A percentile compares a stretch with the other conserved stretches of the same genome.
phyloP scores from a whole-genome alignment of 2,888 invertebrate species.

The Acleris emargana region DNA sequence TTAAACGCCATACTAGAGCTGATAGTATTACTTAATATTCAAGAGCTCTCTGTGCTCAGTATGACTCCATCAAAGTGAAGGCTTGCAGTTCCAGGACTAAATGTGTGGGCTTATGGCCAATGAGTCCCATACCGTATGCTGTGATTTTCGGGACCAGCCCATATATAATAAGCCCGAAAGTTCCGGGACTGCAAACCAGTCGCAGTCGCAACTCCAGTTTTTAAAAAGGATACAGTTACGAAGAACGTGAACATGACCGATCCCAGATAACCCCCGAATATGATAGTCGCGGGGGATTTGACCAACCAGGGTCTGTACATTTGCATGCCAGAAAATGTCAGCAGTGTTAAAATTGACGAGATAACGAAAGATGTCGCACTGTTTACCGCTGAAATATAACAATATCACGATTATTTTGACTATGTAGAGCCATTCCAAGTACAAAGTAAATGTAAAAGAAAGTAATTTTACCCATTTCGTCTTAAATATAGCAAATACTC shows the following conservation, averaged over 20 bases:
- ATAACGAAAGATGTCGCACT: slow-evolving; percentile 90
- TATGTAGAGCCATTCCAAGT: neutral
- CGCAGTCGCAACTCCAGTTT: neutral
- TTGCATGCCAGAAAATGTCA: slow-evolving; percentile 96
- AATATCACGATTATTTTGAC: slow-evolving; percentile 5
- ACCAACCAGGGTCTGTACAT: slow-evolving; percentile 93
- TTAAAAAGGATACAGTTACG: slow-evolving; percentile 89
- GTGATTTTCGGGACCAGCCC: no score
- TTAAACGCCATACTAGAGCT: no score
- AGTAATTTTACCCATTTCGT: slow-evolving; percentile 23
- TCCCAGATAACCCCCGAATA: slow-evolving; percentile 95
- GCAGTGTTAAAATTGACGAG: slow-evolving; percentile 90
- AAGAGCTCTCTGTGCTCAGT: no score
- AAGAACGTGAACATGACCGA: slow-evolving; percentile 93
- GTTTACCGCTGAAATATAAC: slow-evolving; percentile 85
- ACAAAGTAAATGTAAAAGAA: neutral
- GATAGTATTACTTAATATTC: no score
- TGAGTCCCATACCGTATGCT: no score
- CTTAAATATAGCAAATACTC: neutral
- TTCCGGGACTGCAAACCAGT: no score
- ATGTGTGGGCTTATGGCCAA: no score
- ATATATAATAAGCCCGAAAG: no score
- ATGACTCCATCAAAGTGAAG: no score
- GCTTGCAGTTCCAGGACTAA: no score
- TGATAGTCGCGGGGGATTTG: slow-evolving; percentile 91